These are phyloP conservation scores for Eupithecia centaureata DNA, from an alignment of 2,888 invertebrate species.

Conservation along the genomic window DNA sequence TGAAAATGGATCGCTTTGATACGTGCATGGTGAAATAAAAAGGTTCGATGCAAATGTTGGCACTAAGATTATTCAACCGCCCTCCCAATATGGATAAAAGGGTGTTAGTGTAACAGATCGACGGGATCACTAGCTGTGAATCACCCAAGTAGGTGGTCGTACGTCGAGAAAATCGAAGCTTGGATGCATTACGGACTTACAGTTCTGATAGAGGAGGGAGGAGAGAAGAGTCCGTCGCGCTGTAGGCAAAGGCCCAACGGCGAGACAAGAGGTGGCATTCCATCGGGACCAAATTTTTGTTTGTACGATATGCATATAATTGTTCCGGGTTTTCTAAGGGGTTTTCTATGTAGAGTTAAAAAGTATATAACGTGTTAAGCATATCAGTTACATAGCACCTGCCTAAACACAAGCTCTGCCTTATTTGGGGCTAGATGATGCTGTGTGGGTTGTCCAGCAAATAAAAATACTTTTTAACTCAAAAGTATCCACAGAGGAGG, in stretches of 20 bases:
- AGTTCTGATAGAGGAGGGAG: no score
- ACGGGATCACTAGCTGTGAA: conserved; percentile 20
- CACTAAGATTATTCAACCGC: conserved; percentile 25
- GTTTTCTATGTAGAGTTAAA: no score
- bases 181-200: not conserved
- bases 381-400: no score
- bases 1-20: conserved; percentile 22
- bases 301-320: not conserved
- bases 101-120: conserved; percentile 34
- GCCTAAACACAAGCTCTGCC: no score
- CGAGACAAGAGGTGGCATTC: not conserved
- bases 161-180: not conserved
- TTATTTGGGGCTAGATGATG: not conserved
- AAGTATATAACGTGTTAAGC: no score
- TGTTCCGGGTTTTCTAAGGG: no score
- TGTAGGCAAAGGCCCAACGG: not conserved
- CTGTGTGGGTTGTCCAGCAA: not conserved
- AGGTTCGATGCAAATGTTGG: conserved; percentile 21
- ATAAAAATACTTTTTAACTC: no score
- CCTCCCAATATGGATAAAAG: conserved; percentile 32
- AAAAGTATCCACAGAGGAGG: no score
- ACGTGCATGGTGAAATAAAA: conserved; percentile 19
- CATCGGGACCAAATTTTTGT: not conserved
- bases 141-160: conserved; percentile 13
- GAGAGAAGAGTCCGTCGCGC: no score